Evolutionary conservation across 2,113 vertebrate genomes (phyloP).

Genomic region (human): DNA sequence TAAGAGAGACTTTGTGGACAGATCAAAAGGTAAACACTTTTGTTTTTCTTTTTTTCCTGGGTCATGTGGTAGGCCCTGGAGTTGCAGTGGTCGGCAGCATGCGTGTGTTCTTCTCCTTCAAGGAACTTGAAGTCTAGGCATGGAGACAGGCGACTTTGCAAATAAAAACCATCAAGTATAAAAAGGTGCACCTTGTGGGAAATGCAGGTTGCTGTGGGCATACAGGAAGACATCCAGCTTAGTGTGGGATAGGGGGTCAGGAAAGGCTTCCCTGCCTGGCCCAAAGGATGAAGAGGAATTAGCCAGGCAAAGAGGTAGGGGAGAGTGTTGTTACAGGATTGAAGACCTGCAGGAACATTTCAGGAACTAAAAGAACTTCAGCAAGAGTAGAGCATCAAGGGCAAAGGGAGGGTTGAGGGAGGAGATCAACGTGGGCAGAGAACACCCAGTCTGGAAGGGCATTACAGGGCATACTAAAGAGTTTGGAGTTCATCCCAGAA

Average conservation of each 20-base stretch:
- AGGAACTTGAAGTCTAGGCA: not conserved
- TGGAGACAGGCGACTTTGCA: not conserved
- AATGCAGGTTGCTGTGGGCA: not conserved
- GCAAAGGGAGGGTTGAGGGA: not conserved
- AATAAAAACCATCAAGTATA: not conserved
- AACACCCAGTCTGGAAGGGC: not conserved
- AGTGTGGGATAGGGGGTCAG: not conserved
- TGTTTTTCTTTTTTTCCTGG: not conserved
- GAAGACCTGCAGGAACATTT: not conserved
- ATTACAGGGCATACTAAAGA: too few species aligned
- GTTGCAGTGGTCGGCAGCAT: fast-evolving
- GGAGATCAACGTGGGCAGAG: not conserved
- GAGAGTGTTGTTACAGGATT: not conserved
- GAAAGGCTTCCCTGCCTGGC: not conserved
- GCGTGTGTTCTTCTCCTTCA: not conserved
- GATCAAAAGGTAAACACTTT: slow-evolving; percentile 79
- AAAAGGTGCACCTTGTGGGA: not conserved
- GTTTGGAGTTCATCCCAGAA: not conserved
- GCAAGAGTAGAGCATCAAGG: too few species aligned
- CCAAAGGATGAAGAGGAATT: not conserved
- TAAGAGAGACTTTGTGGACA: slow-evolving; percentile 84
- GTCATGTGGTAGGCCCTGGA: too few species aligned
- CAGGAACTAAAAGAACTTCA: not conserved
- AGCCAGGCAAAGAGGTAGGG: not conserved
- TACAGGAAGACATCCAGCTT: not conserved